Percentiles rank a stretch among this genome's conserved stretches.
Evolutionary conservation across 2,888 invertebrate genomes (phyloP).

Genomic region (Venustoraphidia nigricollis): DNA sequence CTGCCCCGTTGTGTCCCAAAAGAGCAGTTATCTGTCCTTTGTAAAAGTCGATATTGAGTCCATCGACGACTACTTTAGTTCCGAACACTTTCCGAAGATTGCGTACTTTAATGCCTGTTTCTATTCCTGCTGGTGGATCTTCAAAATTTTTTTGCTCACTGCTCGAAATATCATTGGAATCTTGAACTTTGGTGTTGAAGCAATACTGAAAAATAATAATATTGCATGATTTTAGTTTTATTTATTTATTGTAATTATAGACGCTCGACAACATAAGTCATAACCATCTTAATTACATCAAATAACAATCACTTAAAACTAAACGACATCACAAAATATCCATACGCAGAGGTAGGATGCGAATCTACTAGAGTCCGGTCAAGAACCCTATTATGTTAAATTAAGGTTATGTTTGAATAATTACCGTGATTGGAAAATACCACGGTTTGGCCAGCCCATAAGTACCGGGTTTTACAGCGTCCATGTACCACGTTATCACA

Average conservation of each 20-base stretch:
- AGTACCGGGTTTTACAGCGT: constrained; percentile 37
- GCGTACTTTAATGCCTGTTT: constrained; percentile 34
- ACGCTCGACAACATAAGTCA: too few relatives aligned
- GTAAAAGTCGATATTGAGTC: constrained; percentile 58
- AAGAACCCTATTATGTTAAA: background rate
- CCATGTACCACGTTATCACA: constrained; percentile 42
- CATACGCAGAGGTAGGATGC: too few relatives aligned
- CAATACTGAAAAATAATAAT: too few relatives aligned
- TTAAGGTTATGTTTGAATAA: background rate
- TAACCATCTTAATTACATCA: too few relatives aligned
- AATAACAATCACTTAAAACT: too few relatives aligned
- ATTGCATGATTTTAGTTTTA: background rate
- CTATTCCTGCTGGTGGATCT: constrained; percentile 17
- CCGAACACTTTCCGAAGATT: constrained; percentile 28
- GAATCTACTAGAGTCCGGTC: too few relatives aligned
- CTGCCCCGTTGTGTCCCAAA: constrained; percentile 49
- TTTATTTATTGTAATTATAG: too few relatives aligned
- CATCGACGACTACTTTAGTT: constrained; percentile 43
- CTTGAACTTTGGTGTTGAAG: constrained; percentile 14
- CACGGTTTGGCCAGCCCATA: constrained; percentile 42
- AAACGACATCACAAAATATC: too few relatives aligned
- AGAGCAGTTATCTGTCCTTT: constrained; percentile 74
- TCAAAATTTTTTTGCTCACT: constrained; percentile 22
- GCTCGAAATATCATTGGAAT: constrained; percentile 16
- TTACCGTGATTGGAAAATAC: constrained; percentile 13